Conservation (phyloP, 2,888 invertebrate species). For the Electrophaes corylata region DNA sequence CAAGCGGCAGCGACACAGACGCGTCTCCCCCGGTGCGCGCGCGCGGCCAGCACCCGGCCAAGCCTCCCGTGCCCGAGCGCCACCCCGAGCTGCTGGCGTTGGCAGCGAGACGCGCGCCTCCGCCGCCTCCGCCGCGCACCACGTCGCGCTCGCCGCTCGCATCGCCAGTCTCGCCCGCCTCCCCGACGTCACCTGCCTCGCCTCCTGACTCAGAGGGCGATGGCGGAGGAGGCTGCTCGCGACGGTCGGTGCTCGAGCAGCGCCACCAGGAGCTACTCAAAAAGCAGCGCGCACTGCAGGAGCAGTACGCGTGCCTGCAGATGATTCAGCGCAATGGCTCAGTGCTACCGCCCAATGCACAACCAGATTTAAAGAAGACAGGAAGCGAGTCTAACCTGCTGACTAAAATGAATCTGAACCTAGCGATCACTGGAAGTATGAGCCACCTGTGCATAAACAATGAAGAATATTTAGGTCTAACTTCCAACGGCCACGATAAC, state of each 20-base stretch:
- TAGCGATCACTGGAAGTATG: slow-evolving; percentile 82
- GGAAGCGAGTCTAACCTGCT: slow-evolving; percentile 94
- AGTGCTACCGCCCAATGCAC: slow-evolving; percentile 85
- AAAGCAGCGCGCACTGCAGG: slow-evolving; percentile 94
- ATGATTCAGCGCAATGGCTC: slow-evolving; percentile 92
- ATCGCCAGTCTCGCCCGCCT: slow-evolving; percentile 90
- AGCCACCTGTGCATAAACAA: slow-evolving; percentile 49
- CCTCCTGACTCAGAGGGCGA: slow-evolving; percentile 46
- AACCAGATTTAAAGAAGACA: slow-evolving; percentile 91
- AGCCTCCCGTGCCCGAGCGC: slow-evolving; percentile 93
- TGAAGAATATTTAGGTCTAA: slow-evolving; percentile 20
- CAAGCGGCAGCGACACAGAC: slow-evolving; percentile 93
- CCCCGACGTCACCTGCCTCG: slow-evolving; percentile 72
- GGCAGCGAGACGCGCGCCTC: slow-evolving; percentile 89
- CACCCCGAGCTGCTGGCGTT: slow-evolving; percentile 90
- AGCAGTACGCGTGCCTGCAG: slow-evolving; percentile 95
- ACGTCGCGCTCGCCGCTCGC: slow-evolving; percentile 94
- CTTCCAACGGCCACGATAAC: slow-evolving; percentile 6
- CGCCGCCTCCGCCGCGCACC: slow-evolving; percentile 96
- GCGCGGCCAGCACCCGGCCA: slow-evolving; percentile 82
- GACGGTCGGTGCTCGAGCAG: slow-evolving; percentile 92
- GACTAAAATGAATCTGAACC: slow-evolving; percentile 91
- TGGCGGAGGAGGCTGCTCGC: slow-evolving; percentile 45
- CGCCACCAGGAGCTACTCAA: slow-evolving; percentile 94
- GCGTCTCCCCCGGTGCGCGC: slow-evolving; percentile 90